These are phyloP conservation scores for Suillia variegata DNA, from an alignment of 2,888 invertebrate genomes.

Conservation along the genomic window DNA sequence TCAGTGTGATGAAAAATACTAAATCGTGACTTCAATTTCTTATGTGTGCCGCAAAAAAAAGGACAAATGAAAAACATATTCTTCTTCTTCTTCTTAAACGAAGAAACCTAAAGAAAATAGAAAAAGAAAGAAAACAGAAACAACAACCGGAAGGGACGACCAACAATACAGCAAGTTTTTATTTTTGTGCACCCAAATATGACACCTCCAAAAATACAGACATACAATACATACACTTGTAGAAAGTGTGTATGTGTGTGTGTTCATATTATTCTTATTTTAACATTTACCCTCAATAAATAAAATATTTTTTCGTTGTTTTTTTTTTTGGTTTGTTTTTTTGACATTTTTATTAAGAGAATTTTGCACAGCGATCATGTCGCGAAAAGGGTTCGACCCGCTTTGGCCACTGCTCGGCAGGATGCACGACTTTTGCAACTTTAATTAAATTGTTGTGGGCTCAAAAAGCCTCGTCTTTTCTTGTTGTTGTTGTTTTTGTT, in stretches of 20 bases:
- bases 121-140: background rate
- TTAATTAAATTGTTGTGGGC: slow-evolving; percentile 1
- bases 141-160: background rate
- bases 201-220: slow-evolving; percentile 13
- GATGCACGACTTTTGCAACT: background rate
- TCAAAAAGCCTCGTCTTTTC: no score
- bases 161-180: background rate
- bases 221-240: background rate
- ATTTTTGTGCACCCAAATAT: slow-evolving; percentile 7
- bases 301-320: no score
- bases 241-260: background rate
- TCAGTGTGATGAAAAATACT: slow-evolving; percentile 54
- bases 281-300: slow-evolving; percentile 5
- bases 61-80: no score
- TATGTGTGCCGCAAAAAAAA: slow-evolving; percentile 20
- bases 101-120: background rate
- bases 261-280: slow-evolving; percentile 6
- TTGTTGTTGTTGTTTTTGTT: no score
- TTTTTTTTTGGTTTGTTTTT: no score
- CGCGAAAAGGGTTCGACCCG: background rate
- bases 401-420: background rate
- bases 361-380: background rate
- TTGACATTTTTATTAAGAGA: slow-evolving; percentile 18
- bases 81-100: no score
- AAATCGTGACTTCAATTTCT: slow-evolving; percentile 56